Base-by-base conservation (phyloP, 1,140 invertebrate species). In the Neotoxoptera formosana region DNA sequence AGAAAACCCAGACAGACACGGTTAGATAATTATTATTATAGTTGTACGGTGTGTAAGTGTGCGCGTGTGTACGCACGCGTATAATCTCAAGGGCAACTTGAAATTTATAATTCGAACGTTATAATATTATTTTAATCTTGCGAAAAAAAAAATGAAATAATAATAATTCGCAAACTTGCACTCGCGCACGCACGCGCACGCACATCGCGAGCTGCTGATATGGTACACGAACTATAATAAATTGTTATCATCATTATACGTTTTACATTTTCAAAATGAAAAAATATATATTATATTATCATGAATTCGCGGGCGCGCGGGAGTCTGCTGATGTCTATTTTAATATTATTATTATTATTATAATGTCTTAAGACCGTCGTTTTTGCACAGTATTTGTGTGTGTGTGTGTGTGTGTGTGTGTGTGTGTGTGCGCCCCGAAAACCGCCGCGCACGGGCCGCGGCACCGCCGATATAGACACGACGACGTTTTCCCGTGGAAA, bases 31-130 rank as follows among this genome's bases (percentile, higher is more conserved):
- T 53, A 89, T 87, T 87, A 84, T 87, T 87, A 21, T 34, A 84
- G 47, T 87, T 36, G 17, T 8, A n/a, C 34, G 8, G 48, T 36
- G 48, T 36, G n/a, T 89, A 17, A 21, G 30, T 21, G 47, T 51
- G 86, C n/a, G 45, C 34, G 48, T 34, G 2, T 23, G 48, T 23
- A 11, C 87, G 17, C 14, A 21, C 11, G 88, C 34, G n/a, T 36
- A 56, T 48, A 56, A 89, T 56, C 88, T 89, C 88, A 89, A 89
- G 88, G 88, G 88, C 88, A 89, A 89, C 88, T 89, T 89, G 88
- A 89, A 89, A 89, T 56, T 89, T 89, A 56, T 89, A 89, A 56
- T 89, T 53, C 51, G 51, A 89, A 89, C 88, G 34, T 41, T 89
- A 89, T 30, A 45, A 21, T 51, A 51, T 86, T 53, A 53, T 86